These are phyloP conservation scores for Mungos mungo DNA, from an alignment of 2,113 vertebrate genomes.

Conservation along the genomic window DNA sequence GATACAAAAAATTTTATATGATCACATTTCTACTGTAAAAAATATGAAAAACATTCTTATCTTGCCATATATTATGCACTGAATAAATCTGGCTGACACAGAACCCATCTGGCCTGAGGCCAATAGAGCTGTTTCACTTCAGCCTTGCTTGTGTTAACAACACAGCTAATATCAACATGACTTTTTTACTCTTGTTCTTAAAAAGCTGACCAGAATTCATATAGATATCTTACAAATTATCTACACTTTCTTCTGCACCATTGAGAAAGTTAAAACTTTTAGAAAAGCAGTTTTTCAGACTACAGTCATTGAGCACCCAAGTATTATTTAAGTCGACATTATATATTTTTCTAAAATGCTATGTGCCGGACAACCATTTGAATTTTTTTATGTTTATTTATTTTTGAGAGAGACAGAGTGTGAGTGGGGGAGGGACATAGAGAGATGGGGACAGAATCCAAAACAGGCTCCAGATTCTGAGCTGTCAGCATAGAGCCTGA, in stretches of 20 bases:
- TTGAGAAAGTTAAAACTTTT: slow-evolving; percentile 20
- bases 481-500: no score
- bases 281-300: not conserved
- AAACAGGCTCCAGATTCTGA: no score
- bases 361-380: not conserved
- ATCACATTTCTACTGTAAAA: slow-evolving; percentile 16
- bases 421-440: no score
- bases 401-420: not conserved
- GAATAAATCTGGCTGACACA: not conserved
- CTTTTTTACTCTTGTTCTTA: slow-evolving; percentile 63
- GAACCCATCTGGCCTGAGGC: slow-evolving; percentile 4
- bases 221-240: not conserved
- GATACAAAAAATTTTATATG: slow-evolving; percentile 18
- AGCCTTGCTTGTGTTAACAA: slow-evolving; percentile 55
- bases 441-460: no score
- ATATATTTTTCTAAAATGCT: not conserved
- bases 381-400: no score
- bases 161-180: slow-evolving; percentile 60
- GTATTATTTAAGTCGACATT: not conserved
- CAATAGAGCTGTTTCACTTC: slow-evolving; percentile 60
- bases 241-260: slow-evolving; percentile 32
- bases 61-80: slow-evolving; percentile 59
- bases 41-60: not conserved
- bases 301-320: not conserved
- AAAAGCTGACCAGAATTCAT: slow-evolving; percentile 49